phyloP scores from a whole-genome alignment of 2,888 invertebrate genomes.

The Scaptomyza tumidula region DNA sequence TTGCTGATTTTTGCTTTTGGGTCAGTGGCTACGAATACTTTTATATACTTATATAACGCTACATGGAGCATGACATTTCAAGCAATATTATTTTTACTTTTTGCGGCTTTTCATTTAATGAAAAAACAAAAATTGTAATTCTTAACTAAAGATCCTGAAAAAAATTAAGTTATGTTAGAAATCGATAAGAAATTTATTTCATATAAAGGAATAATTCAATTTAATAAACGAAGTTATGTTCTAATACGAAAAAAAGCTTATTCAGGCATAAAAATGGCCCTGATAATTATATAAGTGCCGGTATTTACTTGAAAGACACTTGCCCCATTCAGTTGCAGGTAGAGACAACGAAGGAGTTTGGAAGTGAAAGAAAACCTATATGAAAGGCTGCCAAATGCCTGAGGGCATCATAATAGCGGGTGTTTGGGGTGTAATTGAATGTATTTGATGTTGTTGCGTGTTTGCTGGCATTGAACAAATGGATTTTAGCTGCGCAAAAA shows the following conservation, averaged over 20 bases:
- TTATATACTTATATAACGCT: slow-evolving; percentile 4
- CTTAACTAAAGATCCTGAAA: no score
- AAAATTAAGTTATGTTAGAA: no score
- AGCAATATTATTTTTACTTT: neutral
- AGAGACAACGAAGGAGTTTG: neutral
- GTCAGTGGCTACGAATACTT: slow-evolving; percentile 37
- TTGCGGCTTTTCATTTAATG: no score
- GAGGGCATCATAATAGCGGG: neutral
- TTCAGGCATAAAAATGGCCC: slow-evolving; percentile 4
- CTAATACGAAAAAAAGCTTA: slow-evolving; percentile 12
- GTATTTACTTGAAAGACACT: slow-evolving; percentile 29
- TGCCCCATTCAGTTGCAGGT: slow-evolving; percentile 35
- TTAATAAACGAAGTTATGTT: slow-evolving; percentile 1
- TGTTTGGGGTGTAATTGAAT: neutral
- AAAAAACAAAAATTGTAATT: no score
- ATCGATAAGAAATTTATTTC: neutral
- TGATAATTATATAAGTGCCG: slow-evolving; percentile 44
- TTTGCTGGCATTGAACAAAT: slow-evolving; percentile 49
- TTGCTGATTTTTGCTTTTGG: slow-evolving; percentile 40
- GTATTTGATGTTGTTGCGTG: slow-evolving; percentile 4
- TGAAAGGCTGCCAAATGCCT: slow-evolving; percentile 5
- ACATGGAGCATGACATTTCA: slow-evolving; percentile 8
- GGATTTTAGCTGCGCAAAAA: slow-evolving; percentile 46
- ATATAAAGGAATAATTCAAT: slow-evolving; percentile 1
- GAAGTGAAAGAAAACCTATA: neutral